Evolutionary conservation across 2,797 vertebrate species (phyloP), one percentile per base, ranked within the genome.

Genomic region (Hypotaenidia okinawae): DNA sequence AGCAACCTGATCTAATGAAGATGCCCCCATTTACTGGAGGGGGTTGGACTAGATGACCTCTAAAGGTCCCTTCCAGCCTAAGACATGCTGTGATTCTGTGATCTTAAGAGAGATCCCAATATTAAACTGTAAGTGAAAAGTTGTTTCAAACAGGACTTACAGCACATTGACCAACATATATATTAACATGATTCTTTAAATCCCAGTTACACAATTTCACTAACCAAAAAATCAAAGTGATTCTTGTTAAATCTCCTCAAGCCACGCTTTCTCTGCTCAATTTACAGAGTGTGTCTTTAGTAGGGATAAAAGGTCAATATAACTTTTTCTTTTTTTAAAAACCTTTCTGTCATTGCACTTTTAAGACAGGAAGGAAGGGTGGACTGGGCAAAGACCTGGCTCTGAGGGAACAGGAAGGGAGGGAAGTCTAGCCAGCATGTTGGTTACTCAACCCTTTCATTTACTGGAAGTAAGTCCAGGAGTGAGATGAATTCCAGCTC

Each of bases 401-500:
- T 97, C 96, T 97, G 97, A 97, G 98, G 98, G 98, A 98, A 98
- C 98, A 99, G 99, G 98, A 99, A 99, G 98, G 98, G 98, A 98
- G 98, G 98, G 98, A 98, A 98, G 98, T 98, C 97, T 98, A 97
- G 98, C 96, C 87, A 96, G 97, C 69, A 67, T 89, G 93, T 94
- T 68, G 97, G 97, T 98, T 98, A 98, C 98, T 99, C 98, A 98
- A 97, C 96, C 97, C 98, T 98, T 99, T 99, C 98, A 99, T 98
- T 98, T 98, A 98, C 95, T 97, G 96, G 97, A 97, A 96, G 97
- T 96, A 97, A 97, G 68, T 96, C 94, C 97, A 97, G 94, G 85
- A 96, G 84, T 66, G 96, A 98, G 98, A 99, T 99, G 99, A 99
- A 99, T 99, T 98, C 98, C 69, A 97, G 98, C 98, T 99, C 99